A percentile compares a stretch with the other conserved stretches of the same genome.
Conservation (phyloP, 35 echinoderm and acorn worm species). For the Apostichopus parvimensis region DNA sequence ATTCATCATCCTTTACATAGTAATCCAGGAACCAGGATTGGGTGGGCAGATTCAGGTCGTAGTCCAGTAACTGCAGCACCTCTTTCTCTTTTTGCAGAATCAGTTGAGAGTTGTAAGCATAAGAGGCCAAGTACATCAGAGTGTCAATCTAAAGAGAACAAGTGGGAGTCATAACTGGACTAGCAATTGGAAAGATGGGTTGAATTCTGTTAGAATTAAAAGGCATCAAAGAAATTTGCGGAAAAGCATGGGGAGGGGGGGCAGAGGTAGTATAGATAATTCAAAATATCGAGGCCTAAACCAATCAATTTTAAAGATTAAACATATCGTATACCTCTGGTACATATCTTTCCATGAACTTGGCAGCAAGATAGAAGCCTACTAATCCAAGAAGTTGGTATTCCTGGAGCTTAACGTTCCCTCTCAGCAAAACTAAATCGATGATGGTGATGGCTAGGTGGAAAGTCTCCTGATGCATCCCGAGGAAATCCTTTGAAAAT, state of each 20-base stretch:
- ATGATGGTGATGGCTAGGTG: conserved; percentile 48
- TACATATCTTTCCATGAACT: conserved; percentile 52
- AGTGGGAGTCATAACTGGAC: no score
- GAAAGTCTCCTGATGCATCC: conserved; percentile 31
- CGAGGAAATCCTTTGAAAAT: conserved; percentile 11
- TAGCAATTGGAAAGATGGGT: no score
- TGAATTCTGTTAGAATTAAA: no score
- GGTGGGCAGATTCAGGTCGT: conserved; percentile 43
- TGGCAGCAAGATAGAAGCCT: conserved; percentile 38
- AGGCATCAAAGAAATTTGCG: no score
- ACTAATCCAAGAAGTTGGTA: conserved; percentile 53
- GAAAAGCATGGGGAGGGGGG: no score
- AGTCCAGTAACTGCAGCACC: conserved; percentile 26
- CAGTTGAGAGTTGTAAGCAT: conserved; percentile 12
- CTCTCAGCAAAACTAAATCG: conserved; percentile 1
- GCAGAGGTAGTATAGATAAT: background rate
- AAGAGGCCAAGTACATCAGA: conserved; percentile 23
- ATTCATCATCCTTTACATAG: background rate
- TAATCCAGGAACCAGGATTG: conserved; percentile 27
- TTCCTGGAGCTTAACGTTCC: background rate
- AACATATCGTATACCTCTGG: conserved; percentile 1
- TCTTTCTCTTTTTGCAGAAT: conserved; percentile 28
- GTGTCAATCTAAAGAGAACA: conserved; percentile 9
- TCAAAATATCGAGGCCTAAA: background rate
- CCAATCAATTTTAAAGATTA: background rate